A percentile compares a stretch with the other conserved stretches of the same genome.
phyloP scores from a whole-genome alignment of 2,888 invertebrate species.

The Netelia melanura region DNA sequence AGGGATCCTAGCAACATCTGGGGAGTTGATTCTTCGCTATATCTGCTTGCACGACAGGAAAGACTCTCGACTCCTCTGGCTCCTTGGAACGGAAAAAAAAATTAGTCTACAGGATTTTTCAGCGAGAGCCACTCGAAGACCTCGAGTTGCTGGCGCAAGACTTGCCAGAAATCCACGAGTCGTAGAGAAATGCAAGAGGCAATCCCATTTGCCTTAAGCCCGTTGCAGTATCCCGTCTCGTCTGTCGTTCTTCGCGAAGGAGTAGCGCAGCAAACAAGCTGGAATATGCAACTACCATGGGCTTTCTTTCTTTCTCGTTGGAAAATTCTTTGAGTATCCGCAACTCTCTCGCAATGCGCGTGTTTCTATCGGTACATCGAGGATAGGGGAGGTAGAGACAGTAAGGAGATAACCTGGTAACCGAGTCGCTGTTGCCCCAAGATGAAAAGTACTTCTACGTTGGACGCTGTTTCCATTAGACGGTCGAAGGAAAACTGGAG shows the following conservation, averaged over 20 bases:
- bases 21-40: neutral
- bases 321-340: constrained; percentile 49
- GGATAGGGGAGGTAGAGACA: neutral
- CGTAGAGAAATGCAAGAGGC: constrained; percentile 76
- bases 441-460: constrained; percentile 47
- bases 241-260: constrained; percentile 30
- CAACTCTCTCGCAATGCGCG: neutral
- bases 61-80: neutral
- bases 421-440: constrained; percentile 41
- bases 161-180: constrained; percentile 23
- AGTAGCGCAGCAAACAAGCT: constrained; percentile 34
- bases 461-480: constrained; percentile 32
- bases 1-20: neutral
- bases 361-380: neutral
- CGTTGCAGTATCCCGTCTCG: constrained; percentile 30
- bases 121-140: constrained; percentile 5
- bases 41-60: neutral
- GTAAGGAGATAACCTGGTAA: neutral
- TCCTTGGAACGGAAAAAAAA: neutral
- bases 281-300: constrained; percentile 49
- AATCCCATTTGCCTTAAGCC: constrained; percentile 77
- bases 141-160: neutral
- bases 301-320: constrained; percentile 37
- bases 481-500: constrained; percentile 41
- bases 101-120: constrained; percentile 34